Base-by-base conservation (phyloP, 2,797 vertebrate genomes). In the Danio albolineatus region DNA sequence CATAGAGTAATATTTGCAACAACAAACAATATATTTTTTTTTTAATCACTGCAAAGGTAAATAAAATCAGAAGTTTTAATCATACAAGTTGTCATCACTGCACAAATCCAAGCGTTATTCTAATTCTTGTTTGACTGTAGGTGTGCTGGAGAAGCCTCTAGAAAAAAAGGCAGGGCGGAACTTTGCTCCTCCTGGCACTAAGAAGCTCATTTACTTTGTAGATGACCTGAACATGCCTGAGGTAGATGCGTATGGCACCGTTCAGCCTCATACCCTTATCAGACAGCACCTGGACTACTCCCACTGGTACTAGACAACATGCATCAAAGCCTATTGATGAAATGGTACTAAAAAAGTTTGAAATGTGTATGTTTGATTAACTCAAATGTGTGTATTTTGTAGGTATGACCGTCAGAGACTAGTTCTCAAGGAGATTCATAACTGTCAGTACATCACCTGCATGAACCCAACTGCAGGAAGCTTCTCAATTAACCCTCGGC, bases 341-440 rank as follows among this genome's bases (percentile, higher is more conserved):
- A 54, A 14, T 7, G 48, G 17, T 7, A 46, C 48, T 48, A 46
- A 12, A 4, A 62, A 19, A 12, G 8, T 8, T 3, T 41, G n/a
- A 21, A 70, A 17, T 71, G 4, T 72, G 46, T 60, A 53, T 77
- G 5, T 67, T 70, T 46, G 57, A 21, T 57, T 57, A 2, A 54
- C 39, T 59, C 0, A 12, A 43, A n/a, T 67, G 1, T 43, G 53
- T 69, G 78, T 51, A 2, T 66, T 78, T 84, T 61, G 17, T 91
- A 99, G 98, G 98, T 99, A 98, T 92, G 98, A 99, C 94, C 96
- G 97, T 89, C 95, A 97, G 90, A 97, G 94, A 88, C 90, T 94
- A 82, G 91, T 92, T 74, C 90, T 97, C 88, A 99, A 99, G 93
- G 97, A 96, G 92, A 95, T 97, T 82, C 94, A 95, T 89, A 96